These are phyloP conservation scores for Daphoenositta chrysoptera DNA, from an alignment of 2,113 vertebrate genomes.

Conservation along the genomic window DNA sequence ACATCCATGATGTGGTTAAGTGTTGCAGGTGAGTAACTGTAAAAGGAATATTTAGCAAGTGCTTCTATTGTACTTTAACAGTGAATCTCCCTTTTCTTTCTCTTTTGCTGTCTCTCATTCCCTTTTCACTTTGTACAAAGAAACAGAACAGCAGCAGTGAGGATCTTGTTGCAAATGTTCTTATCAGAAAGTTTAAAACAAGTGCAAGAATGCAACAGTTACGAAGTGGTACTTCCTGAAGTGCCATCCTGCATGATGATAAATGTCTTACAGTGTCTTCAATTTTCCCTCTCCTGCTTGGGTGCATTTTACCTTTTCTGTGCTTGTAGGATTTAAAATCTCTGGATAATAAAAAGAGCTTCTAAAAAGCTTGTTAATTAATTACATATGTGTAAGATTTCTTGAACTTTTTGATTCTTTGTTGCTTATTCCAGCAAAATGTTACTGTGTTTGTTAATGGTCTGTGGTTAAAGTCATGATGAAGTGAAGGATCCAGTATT, in stretches of 20 bases:
- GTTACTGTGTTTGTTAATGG: neutral
- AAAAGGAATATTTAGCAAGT: neutral
- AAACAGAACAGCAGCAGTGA: neutral
- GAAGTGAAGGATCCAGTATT: neutral
- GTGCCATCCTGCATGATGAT: neutral
- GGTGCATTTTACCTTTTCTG: neutral
- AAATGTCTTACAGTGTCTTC: neutral
- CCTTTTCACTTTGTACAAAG: neutral
- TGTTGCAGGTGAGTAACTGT: neutral
- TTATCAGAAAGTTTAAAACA: neutral
- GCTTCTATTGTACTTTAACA: neutral
- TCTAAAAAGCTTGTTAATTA: neutral
- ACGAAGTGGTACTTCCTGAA: neutral
- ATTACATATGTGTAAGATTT: neutral
- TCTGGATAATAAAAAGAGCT: neutral
- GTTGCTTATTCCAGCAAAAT: neutral
- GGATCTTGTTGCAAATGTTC: neutral
- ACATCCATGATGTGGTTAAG: neutral
- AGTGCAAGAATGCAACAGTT: accelerated
- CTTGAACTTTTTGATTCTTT: neutral
- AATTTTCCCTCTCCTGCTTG: neutral
- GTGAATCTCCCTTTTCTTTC: neutral
- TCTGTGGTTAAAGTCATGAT: neutral
- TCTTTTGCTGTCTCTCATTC: neutral
- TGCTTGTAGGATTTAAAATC: neutral